Base-by-base conservation (phyloP, 1,140 invertebrate genomes). In the Drosophila quadrilineata region DNA sequence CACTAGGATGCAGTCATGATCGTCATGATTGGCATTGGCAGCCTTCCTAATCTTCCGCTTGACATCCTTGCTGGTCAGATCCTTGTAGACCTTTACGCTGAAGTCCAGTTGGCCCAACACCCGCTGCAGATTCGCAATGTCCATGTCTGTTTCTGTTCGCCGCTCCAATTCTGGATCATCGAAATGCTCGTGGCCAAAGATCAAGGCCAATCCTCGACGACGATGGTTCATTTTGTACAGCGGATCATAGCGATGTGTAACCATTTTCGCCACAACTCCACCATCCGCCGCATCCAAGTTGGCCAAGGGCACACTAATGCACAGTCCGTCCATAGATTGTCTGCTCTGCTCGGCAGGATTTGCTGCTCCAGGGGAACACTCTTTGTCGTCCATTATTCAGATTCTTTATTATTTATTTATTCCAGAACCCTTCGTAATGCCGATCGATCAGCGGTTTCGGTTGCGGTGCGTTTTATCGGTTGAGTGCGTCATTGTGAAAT, bases 161-260 rank as follows among this genome's bases (percentile, higher is more conserved):
- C 91, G 86, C 21, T 64, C 69, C 58, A 94, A 88, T 19, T 91
- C 89, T 21, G 88, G 86, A 3, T 91, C 86, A 40, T 92, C 92
- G 73, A 95, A 96, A 70, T 92, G 90, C 90, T 96, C 94, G 89
- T 98, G 96, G 85, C 98, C 98, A 70, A 98, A 96, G 64, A 98
- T 96, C 1, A 97, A 76, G 17, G 96, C 96, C 52, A 93, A 6
- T 14, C 97, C 97, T 56, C 96, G 92, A 60, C 93, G 92, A 26
- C 91, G 89, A 90, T 98, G 94, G 75, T 93, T 93, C 96, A 98
- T 98, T 69, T 96, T 95, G 82, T 98, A 98, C 75, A 93, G 93
- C 0, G 90, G 89, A 0, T 92, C 93, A 86, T 94, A 92, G 66
- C 92, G 91, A 6, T 91, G 90, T 1, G 93, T 93, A 14, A 94